These are phyloP conservation scores for Caenorhabditis sp. DNA, from an alignment of 2,888 invertebrate species.

Conservation along the genomic window DNA sequence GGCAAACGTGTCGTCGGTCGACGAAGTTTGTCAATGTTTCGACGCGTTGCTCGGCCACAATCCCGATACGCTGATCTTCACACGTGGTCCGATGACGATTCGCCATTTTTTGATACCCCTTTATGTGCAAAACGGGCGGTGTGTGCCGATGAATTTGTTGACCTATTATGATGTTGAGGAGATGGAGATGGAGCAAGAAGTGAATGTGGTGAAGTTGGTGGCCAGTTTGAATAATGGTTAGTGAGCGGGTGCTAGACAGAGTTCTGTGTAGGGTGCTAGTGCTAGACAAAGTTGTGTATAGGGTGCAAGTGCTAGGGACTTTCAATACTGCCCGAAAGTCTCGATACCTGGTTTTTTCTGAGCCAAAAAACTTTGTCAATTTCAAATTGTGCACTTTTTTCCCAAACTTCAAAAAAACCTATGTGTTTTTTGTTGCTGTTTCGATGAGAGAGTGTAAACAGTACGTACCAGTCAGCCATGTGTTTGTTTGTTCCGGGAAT, in stretches of 20 bases:
- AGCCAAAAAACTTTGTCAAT: neutral
- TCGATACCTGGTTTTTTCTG: too few species aligned
- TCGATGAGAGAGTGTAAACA: constrained; percentile 18
- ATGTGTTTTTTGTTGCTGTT: neutral
- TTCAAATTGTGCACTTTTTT: neutral
- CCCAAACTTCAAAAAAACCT: neutral
- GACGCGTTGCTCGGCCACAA: constrained; percentile 17
- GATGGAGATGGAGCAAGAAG: too few species aligned
- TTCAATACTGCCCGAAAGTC: too few species aligned
- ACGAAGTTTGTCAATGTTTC: constrained; percentile 32
- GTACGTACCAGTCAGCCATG: constrained; percentile 32
- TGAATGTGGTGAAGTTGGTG: neutral
- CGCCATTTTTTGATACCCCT: constrained; percentile 33
- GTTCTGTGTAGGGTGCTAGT: too few species aligned
- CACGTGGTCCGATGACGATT: constrained; percentile 24
- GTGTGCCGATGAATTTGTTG: constrained; percentile 23
- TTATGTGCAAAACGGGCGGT: constrained; percentile 18
- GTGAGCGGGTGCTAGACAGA: too few species aligned
- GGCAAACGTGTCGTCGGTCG: constrained; percentile 29
- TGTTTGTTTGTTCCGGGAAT: constrained; percentile 1
- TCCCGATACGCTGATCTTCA: constrained; percentile 19
- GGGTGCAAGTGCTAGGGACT: too few species aligned
- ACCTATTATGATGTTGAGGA: constrained; percentile 33
- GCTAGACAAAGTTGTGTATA: too few species aligned
- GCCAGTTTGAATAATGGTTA: neutral